Percentiles rank a stretch among this genome's conserved stretches.
Evolutionary conservation across 2,113 vertebrate genomes (phyloP).

Genomic region (Fregetta grallaria): DNA sequence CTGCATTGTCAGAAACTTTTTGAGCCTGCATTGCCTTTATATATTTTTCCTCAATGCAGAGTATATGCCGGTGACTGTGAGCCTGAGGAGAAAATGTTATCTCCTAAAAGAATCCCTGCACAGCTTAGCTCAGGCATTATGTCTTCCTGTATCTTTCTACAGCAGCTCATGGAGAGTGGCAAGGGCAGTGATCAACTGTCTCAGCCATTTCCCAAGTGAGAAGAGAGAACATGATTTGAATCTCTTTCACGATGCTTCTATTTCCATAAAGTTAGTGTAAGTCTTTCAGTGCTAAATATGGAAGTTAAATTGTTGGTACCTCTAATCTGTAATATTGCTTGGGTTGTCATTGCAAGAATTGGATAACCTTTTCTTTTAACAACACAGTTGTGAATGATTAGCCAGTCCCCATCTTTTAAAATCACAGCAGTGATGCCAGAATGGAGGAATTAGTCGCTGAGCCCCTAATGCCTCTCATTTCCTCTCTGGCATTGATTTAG

Average conservation of each 20-base stretch:
- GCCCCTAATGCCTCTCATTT: neutral
- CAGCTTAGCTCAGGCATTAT: neutral
- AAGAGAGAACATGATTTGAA: neutral
- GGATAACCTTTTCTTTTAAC: neutral
- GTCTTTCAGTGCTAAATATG: neutral
- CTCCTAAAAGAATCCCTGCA: neutral
- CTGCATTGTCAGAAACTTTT: neutral
- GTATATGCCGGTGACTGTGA: neutral
- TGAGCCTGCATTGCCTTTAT: neutral
- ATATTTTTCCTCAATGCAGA: neutral
- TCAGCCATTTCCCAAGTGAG: neutral
- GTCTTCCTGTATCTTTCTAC: neutral
- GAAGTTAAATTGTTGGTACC: neutral
- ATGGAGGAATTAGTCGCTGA: neutral
- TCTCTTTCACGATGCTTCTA: neutral
- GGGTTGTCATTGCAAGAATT: neutral
- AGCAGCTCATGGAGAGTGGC: neutral
- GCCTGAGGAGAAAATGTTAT: neutral
- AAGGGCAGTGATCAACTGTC: rapidly evolving
- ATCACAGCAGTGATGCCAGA: neutral
- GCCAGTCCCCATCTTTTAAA: neutral
- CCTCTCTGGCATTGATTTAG: neutral
- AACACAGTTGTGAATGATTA: neutral
- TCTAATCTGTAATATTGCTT: neutral
- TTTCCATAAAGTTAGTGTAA: neutral